phyloP scores from a whole-genome alignment of 2,797 vertebrate species.

The Pteropus rufus region DNA sequence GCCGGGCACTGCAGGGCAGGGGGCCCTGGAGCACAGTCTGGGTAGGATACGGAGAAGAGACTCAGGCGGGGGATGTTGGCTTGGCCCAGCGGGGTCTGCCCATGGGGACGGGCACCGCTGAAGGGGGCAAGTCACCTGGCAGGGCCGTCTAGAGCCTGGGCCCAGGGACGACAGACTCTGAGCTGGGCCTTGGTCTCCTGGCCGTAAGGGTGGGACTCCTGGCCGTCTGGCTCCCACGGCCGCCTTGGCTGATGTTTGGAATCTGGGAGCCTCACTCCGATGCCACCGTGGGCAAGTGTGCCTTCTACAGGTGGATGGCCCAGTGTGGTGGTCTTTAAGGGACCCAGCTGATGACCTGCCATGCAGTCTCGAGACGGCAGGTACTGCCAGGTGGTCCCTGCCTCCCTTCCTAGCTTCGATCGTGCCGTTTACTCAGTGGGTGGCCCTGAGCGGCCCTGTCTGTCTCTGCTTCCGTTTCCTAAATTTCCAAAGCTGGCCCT shows the following conservation, averaged over 20 bases:
- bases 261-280: neutral
- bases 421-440: no score
- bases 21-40: neutral
- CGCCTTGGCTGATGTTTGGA: neutral
- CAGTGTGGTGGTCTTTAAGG: no score
- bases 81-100: neutral
- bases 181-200: neutral
- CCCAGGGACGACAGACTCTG: no score
- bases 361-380: neutral
- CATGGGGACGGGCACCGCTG: no score
- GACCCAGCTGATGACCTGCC: neutral
- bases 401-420: neutral
- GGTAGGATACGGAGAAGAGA: neutral
- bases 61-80: neutral
- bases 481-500: neutral
- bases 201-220: neutral
- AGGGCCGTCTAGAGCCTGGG: neutral
- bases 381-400: neutral
- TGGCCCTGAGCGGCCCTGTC: neutral
- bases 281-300: fast-evolving
- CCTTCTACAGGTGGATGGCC: neutral
- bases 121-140: neutral
- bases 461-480: neutral
- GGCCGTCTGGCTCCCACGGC: neutral
- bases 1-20: neutral